Conservation (phyloP, 2,113 vertebrate species). For the Callospermophilus lateralis region DNA sequence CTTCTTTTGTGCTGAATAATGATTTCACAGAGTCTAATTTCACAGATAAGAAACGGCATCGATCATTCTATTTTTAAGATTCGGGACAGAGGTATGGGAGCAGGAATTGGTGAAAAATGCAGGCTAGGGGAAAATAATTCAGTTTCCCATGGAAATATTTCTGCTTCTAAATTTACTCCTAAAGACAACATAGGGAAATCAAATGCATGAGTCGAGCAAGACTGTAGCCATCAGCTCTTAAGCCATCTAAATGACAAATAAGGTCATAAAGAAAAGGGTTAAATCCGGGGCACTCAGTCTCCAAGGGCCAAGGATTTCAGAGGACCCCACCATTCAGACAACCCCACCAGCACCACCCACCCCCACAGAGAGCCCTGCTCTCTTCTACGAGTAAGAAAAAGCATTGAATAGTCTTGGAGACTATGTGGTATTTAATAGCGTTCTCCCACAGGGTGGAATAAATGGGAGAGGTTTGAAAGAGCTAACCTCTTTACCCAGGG, state of each 20-base stretch:
- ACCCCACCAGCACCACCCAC: too few relatives aligned
- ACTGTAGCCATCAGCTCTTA: neutral
- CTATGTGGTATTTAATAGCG: neutral
- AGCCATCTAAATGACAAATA: conserved; percentile 50
- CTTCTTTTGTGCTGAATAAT: conserved; percentile 75
- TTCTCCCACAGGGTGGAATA: neutral
- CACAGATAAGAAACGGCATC: conserved; percentile 76
- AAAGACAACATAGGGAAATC: conserved; percentile 55
- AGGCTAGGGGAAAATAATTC: conserved; percentile 63
- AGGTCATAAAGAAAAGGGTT: conserved; percentile 8
- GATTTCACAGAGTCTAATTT: conserved; percentile 60
- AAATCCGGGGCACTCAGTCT: neutral
- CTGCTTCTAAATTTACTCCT: conserved; percentile 44
- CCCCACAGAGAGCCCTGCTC: neutral
- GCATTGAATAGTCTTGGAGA: too few relatives aligned
- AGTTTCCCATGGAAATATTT: neutral
- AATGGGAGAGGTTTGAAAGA: neutral
- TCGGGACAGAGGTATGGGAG: conserved; percentile 63
- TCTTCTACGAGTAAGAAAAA: too few relatives aligned
- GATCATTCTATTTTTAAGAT: conserved; percentile 82
- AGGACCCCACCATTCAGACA: neutral
- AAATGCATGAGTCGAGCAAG: conserved; percentile 54
- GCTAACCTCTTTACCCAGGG: neutral
- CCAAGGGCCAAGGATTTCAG: neutral
- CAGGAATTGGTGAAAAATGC: conserved; percentile 54